Base-by-base conservation (phyloP, 2,888 invertebrate genomes). In the Diaprepes abbreviatus region DNA sequence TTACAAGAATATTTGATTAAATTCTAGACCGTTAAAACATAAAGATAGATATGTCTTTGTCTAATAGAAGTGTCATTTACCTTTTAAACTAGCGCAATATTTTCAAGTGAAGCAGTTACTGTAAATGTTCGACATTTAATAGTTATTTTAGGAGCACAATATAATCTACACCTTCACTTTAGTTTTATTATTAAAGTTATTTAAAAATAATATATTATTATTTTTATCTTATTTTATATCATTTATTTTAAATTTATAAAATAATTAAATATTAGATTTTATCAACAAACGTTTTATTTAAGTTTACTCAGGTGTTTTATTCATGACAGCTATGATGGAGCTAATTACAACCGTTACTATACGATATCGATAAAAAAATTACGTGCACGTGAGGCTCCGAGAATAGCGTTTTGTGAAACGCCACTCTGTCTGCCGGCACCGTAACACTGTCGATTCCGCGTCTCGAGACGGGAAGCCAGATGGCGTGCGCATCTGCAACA, bases 401-500 rank as follows among this genome's bases (percentile, higher is more conserved):
- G 31, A 55, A 50, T 31, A 36, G 38, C 50, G 48, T 60, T 65
- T 57, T 43, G 38, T 58, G 66, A 28, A 45, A 57, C 66, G 70
- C 62, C 69, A 62, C 62, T 62, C 66, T 52, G 57, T 65, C 70
- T 70, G 62, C 40, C 70, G 52, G 57, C 60, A 45, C 57, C 62
- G 60, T 54, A 70, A 70, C 62, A 70, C 70, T 70, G 70, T 70
- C 70, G 70, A 66, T 62, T 62, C 48, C 55, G 57, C 48, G 24
- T 55, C 52, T 57, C 31, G 48, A 63, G 40, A 52, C 48, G 24
- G 45, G 50, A 33, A 17, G 40, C 48, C 63, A 68, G 28, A 50
- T 58, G 65, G 70, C 73, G 73, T 70, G 75, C 75, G 73, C 74
- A 70, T 73, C 72, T 73, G 72, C 70, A 75, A 72, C 71, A 72